Base-by-base conservation (phyloP, 2,113 vertebrate species). In the Carassius auratus region DNA sequence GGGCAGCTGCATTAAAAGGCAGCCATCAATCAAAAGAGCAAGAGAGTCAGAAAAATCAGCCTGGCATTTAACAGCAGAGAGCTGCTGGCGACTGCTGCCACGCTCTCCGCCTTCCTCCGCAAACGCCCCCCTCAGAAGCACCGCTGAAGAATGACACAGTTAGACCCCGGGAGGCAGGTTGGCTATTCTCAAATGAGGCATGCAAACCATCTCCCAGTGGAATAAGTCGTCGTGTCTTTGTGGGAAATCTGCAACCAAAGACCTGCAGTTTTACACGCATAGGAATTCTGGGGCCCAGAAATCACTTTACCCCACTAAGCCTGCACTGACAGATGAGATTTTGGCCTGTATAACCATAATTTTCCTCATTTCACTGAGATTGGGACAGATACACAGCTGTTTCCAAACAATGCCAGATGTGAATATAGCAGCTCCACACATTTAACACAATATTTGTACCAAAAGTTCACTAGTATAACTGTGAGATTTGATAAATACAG, bases 181-280 rank as follows among this genome's bases (percentile, higher is more conserved):
- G 78, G 86, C 64, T 68, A 82, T 81, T 83, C 73, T 83, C 83
- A 86, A 85, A 85, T 81, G 86, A 90, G 86, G 62, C 75, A 71
- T 68, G 74, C 81, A 21, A 83, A 71, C 52, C 66, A 73, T 83
- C 68, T 59, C 14, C 21, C 68, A 42, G 48, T 0, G 33, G 66
- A 83, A 74, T 23, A 73, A 74, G 48, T 73, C 68, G 17, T 33
- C 26, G n/a, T 23, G 77, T 73, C 59, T 88, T 52, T 74, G 55
- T 61, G 33, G 81, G 64, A 87, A 73, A 88, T 74, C 50, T 33
- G 42, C 36, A 69, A 71, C 82, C 33, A 62, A 17, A 82, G 59
- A 83, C 76, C 69, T 75, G 55, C 30, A 19, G 23, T 50, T 88
- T 81, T 33, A 84, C 77, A 86, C 78, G 82, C 77, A 33, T 83